Evolutionary conservation across 2,797 vertebrate genomes (phyloP).

Genomic region (Chiloscyllium punctatum): DNA sequence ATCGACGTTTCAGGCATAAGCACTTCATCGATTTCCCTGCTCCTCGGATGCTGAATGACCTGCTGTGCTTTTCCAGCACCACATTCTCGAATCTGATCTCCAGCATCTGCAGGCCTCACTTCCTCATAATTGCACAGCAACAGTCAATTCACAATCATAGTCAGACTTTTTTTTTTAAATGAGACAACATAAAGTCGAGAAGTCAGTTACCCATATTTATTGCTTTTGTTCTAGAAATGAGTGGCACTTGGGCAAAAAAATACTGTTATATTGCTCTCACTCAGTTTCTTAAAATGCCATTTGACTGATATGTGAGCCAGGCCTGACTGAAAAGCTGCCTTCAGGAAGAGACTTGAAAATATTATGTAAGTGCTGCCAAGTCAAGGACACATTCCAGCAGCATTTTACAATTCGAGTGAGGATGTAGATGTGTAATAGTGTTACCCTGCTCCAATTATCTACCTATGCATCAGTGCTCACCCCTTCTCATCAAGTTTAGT

Average conservation of each 20-base stretch:
- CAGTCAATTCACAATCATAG: background rate
- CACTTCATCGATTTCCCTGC: too few relatives aligned
- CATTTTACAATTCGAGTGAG: background rate
- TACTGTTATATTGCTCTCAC: background rate
- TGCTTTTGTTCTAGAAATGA: background rate
- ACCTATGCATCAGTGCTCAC: background rate
- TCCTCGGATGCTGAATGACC: too few relatives aligned
- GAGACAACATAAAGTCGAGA: background rate
- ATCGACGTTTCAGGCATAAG: too few relatives aligned
- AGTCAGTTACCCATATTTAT: background rate
- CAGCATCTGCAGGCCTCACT: too few relatives aligned
- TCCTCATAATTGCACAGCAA: background rate
- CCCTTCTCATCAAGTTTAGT: background rate
- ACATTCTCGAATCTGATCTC: too few relatives aligned
- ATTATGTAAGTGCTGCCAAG: background rate
- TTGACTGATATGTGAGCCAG: too few relatives aligned
- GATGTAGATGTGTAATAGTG: background rate
- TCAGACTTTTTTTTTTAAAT: background rate
- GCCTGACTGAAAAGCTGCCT: background rate
- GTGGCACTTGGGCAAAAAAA: background rate
- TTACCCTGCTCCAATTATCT: background rate
- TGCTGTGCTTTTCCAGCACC: too few relatives aligned
- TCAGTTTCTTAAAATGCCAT: background rate
- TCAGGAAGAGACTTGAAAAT: background rate
- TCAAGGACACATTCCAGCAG: background rate